Conservation (phyloP, 2,888 invertebrate genomes). For the Drosophila longiperda region DNA sequence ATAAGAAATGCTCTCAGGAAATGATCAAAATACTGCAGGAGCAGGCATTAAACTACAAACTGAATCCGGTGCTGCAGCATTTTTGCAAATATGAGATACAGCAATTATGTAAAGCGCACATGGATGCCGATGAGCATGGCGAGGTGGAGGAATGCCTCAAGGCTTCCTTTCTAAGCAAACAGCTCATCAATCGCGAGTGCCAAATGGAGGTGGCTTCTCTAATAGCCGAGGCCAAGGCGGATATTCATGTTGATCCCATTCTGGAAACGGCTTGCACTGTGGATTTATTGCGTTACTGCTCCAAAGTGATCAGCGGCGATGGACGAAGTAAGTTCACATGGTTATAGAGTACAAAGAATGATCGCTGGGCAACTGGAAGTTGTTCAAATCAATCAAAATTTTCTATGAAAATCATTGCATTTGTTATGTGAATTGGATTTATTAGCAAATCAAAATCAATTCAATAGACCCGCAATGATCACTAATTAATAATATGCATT, state of each 20-base stretch:
- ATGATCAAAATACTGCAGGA: constrained; percentile 93
- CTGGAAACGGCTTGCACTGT: constrained; percentile 94
- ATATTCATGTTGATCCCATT: constrained; percentile 97
- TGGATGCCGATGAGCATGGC: constrained; percentile 84
- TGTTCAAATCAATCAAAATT: background rate
- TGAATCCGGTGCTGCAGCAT: constrained; percentile 94
- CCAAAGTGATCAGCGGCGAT: constrained; percentile 93
- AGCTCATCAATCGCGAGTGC: constrained; percentile 91
- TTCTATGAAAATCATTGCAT: background rate
- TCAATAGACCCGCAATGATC: too few species aligned
- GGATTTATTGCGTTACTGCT: constrained; percentile 93
- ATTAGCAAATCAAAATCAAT: background rate
- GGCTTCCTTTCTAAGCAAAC: constrained; percentile 90
- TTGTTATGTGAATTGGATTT: background rate
- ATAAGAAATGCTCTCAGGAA: constrained; percentile 92
- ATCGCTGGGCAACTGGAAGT: background rate
- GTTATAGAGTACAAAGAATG: background rate
- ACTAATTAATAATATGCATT: background rate
- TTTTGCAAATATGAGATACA: constrained; percentile 91
- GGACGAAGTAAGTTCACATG: constrained; percentile 90
- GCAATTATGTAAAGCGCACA: constrained; percentile 86
- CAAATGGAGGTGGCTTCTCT: constrained; percentile 94
- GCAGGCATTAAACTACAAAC: constrained; percentile 94
- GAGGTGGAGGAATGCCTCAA: constrained; percentile 96
- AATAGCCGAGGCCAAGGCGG: constrained; percentile 95